Conservation (phyloP, 2,113 vertebrate genomes). For the Poeciliopsis prolifica region DNA sequence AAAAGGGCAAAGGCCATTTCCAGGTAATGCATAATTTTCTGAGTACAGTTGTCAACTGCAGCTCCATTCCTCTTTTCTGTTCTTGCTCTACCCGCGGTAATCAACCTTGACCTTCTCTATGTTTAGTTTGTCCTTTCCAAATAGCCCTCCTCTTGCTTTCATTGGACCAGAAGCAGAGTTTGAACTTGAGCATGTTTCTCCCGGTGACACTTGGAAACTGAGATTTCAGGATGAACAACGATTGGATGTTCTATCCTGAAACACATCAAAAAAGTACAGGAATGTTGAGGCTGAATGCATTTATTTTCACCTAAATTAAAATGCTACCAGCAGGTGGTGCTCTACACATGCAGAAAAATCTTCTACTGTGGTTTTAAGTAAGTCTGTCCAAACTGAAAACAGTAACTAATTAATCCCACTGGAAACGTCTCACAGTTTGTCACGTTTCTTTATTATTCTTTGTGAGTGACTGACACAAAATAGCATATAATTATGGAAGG, state of each 20-base stretch:
- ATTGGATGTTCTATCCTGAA: too few species aligned
- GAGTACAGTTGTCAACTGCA: not conserved
- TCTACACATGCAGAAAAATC: conserved; percentile 26
- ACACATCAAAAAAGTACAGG: too few species aligned
- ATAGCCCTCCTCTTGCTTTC: not conserved
- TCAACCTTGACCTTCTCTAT: conserved; percentile 18
- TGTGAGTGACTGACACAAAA: too few species aligned
- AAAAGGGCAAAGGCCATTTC: not conserved
- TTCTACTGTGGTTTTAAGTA: not conserved
- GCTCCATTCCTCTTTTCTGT: not conserved
- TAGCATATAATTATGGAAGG: too few species aligned
- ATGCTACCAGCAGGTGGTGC: conserved; percentile 47
- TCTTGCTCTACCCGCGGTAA: not conserved
- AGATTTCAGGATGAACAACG: too few species aligned
- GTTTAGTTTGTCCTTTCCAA: conserved; percentile 14
- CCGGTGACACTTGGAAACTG: too few species aligned
- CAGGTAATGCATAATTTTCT: not conserved
- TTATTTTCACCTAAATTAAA: not conserved
- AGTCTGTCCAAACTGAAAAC: too few species aligned
- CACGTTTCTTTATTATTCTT: not conserved
- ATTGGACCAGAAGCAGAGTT: not conserved
- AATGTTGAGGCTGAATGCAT: not conserved
- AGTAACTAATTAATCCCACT: too few species aligned
- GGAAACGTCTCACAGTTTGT: not conserved
- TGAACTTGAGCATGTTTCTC: not conserved